Conservation (phyloP, 2,888 invertebrate genomes). For the Choristoneura rosaceana region DNA sequence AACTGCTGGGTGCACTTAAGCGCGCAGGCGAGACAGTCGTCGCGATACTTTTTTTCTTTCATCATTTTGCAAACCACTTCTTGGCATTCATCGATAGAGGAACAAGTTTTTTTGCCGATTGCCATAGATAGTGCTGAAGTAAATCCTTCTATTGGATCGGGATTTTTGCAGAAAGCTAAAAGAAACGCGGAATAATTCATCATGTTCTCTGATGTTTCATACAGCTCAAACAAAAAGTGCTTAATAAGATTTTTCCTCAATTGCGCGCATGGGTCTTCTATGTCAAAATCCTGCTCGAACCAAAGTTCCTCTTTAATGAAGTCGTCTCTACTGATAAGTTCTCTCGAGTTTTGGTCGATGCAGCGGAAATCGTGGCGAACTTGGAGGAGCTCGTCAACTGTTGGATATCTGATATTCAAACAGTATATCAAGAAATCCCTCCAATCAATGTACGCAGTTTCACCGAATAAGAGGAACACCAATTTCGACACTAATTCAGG, state of each 20-base stretch:
- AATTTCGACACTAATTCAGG: constrained; percentile 75
- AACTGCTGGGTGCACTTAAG: constrained; percentile 65
- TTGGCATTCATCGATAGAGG: constrained; percentile 75
- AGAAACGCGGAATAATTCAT: constrained; percentile 88
- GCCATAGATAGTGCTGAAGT: constrained; percentile 85
- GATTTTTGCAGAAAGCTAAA: constrained; percentile 87
- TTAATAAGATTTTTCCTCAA: constrained; percentile 76
- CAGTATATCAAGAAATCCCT: constrained; percentile 88
- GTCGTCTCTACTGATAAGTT: constrained; percentile 66
- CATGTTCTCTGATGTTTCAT: constrained; percentile 70
- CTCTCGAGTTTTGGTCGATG: constrained; percentile 72
- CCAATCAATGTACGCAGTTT: constrained; percentile 86
- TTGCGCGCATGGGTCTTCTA: constrained; percentile 54
- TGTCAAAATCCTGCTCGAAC: constrained; percentile 72
- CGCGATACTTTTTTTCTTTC: constrained; percentile 68
- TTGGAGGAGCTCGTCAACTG: constrained; percentile 80
- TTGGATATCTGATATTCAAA: constrained; percentile 84
- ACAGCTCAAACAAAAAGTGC: constrained; percentile 85
- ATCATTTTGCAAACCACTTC: constrained; percentile 74
- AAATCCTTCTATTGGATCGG: constrained; percentile 83
- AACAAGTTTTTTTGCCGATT: constrained; percentile 83
- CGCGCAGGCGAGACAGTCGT: constrained; percentile 71
- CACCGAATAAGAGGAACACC: constrained; percentile 81
- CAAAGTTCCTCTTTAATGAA: constrained; percentile 67
- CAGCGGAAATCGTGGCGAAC: constrained; percentile 77